Conservation (phyloP, 1,140 invertebrate genomes). For the Caenorhabditis remanei region DNA sequence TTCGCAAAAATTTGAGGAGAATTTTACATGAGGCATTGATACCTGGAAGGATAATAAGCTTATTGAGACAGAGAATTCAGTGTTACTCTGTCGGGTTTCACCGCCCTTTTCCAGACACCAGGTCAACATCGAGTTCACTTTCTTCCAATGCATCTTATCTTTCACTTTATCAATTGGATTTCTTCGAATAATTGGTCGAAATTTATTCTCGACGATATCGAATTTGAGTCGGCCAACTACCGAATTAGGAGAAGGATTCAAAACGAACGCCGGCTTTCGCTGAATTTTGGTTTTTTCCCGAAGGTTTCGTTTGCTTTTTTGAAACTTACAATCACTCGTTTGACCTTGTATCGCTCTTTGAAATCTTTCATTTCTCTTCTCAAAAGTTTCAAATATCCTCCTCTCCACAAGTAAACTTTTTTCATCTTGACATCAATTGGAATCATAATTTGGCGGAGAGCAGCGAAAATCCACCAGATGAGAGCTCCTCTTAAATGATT, state of each 20-base stretch:
- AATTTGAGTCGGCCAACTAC: background rate
- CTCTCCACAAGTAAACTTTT: background rate
- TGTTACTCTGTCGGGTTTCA: background rate
- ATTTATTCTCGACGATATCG: background rate
- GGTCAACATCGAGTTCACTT: background rate
- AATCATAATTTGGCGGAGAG: conserved; percentile 13
- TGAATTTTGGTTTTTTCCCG: too few species aligned
- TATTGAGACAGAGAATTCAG: background rate
- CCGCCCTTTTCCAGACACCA: conserved; percentile 20
- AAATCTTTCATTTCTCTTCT: background rate
- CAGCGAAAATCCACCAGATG: background rate
- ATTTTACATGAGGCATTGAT: background rate
- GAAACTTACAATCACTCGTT: background rate
- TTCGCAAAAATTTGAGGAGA: background rate
- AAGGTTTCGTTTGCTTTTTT: too few species aligned
- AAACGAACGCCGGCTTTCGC: too few species aligned
- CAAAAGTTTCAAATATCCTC: background rate
- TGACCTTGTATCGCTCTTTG: background rate
- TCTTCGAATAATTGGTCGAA: background rate
- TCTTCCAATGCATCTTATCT: background rate
- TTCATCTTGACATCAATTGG: background rate
- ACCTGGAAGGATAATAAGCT: background rate
- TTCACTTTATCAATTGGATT: too few species aligned
- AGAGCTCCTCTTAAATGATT: conserved; percentile 14
- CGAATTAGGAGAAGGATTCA: too few species aligned